Conservation (phyloP, 2,888 invertebrate species). For the Chrysodeixis includens region DNA sequence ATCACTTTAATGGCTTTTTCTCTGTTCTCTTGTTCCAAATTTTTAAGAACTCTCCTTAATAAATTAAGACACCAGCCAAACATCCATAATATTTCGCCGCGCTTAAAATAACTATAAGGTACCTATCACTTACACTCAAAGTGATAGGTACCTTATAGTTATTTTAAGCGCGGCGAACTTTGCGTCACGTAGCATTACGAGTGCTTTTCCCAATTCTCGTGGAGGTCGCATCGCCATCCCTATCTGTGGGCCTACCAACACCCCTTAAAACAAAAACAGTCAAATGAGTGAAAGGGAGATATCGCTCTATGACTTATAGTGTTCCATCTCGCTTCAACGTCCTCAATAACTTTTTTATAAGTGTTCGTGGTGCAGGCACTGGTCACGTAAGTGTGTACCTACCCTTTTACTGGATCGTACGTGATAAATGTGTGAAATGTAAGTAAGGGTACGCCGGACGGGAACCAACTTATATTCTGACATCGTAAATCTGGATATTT, state of each 20-base stretch:
- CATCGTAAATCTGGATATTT: conserved; percentile 37
- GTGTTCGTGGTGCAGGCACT: neutral
- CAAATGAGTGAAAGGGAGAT: no score
- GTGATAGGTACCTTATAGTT: conserved; percentile 40
- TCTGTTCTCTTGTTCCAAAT: no score
- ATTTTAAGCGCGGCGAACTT: conserved; percentile 46
- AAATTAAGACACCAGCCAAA: neutral
- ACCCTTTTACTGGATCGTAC: conserved; percentile 56
- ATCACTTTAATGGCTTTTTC: no score
- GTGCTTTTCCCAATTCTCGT: conserved; percentile 63
- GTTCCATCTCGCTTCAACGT: no score
- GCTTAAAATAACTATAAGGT: no score
- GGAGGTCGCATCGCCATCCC: conserved; percentile 46
- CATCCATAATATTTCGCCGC: conserved; percentile 30
- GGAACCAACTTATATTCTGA: conserved; percentile 43
- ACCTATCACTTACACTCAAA: no score
- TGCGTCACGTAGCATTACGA: conserved; percentile 58
- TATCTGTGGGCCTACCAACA: conserved; percentile 13
- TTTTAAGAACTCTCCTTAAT: no score
- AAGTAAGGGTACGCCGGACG: conserved; percentile 14
- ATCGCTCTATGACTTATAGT: no score
- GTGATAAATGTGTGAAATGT: conserved; percentile 56
- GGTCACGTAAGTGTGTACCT: conserved; percentile 60
- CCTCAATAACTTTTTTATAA: no score
- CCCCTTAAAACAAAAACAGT: no score